A percentile compares a stretch with the other conserved stretches of the same genome.
phyloP scores from a whole-genome alignment of 2,113 vertebrate genomes.

The Hydrolagus affinis region DNA sequence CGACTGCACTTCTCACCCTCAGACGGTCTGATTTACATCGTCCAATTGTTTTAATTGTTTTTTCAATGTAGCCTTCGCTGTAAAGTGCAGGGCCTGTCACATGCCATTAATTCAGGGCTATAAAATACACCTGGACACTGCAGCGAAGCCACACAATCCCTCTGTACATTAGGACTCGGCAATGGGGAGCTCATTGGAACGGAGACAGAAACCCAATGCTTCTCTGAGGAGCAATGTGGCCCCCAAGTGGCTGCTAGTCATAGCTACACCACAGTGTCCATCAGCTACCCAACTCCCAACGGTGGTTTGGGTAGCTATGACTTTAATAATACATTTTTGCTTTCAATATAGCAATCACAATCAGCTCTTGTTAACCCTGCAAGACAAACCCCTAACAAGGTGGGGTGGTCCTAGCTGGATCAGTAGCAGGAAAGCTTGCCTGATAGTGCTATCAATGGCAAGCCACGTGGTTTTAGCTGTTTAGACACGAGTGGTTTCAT shows the following conservation, averaged over 20 bases:
- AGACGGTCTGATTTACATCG: background rate
- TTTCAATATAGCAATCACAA: no score
- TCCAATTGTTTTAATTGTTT: conserved; percentile 19
- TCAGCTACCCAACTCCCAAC: no score
- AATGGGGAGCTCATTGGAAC: background rate
- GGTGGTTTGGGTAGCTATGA: no score
- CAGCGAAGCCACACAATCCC: background rate
- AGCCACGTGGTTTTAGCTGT: no score
- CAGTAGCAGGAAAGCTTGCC: no score
- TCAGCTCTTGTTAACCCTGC: no score
- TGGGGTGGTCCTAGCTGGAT: no score
- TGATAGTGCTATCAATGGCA: no score
- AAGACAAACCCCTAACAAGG: no score
- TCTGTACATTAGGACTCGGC: background rate
- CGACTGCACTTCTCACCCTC: conserved; percentile 1
- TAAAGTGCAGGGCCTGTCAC: background rate
- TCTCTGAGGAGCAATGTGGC: background rate
- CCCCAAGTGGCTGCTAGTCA: background rate
- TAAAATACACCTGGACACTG: background rate
- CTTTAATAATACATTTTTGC: no score
- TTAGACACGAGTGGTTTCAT: no score
- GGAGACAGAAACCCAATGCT: background rate
- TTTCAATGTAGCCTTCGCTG: background rate
- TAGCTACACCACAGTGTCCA: no score
- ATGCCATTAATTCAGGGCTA: conserved; percentile 10